These are phyloP conservation scores for Empis livida DNA, from an alignment of 2,888 invertebrate genomes.

Conservation along the genomic window DNA sequence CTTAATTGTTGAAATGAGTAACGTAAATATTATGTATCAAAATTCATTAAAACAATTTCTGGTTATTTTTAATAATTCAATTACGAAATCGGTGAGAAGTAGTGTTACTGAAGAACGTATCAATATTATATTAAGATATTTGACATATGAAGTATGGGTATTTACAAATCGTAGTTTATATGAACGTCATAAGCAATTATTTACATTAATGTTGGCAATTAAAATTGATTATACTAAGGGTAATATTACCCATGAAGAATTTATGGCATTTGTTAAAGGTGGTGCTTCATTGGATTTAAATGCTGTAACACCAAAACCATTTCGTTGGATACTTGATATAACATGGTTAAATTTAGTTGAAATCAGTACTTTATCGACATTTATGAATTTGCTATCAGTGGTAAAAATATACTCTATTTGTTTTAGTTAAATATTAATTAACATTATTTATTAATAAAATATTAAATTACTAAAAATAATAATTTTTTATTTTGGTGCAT, in stretches of 20 bases:
- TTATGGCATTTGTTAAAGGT: conserved; percentile 91
- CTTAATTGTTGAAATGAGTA: conserved; percentile 92
- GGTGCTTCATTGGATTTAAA: conserved; percentile 89
- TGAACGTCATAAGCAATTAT: conserved; percentile 83
- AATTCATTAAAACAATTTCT: conserved; percentile 91
- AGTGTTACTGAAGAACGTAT: conserved; percentile 76
- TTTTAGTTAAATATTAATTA: no score
- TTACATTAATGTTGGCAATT: conserved; percentile 87
- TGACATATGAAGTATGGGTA: conserved; percentile 86
- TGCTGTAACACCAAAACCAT: conserved; percentile 84
- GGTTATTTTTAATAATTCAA: conserved; percentile 85
- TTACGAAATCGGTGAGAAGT: conserved; percentile 79
- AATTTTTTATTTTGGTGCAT: neutral
- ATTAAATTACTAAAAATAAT: neutral
- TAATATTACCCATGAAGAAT: conserved; percentile 76
- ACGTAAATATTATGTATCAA: conserved; percentile 94
- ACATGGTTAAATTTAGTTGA: conserved; percentile 94
- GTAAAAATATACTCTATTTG: conserved; percentile 38
- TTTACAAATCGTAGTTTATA: conserved; percentile 87
- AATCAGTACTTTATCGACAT: conserved; percentile 71
- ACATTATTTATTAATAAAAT: no score
- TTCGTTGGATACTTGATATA: conserved; percentile 88
- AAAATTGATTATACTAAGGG: conserved; percentile 83
- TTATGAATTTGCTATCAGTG: conserved; percentile 64
- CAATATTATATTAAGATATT: conserved; percentile 71